A percentile compares a stretch with the other conserved stretches of the same genome.
Conservation (phyloP, 2,113 vertebrate species). For the Ardeotis arabs region DNA sequence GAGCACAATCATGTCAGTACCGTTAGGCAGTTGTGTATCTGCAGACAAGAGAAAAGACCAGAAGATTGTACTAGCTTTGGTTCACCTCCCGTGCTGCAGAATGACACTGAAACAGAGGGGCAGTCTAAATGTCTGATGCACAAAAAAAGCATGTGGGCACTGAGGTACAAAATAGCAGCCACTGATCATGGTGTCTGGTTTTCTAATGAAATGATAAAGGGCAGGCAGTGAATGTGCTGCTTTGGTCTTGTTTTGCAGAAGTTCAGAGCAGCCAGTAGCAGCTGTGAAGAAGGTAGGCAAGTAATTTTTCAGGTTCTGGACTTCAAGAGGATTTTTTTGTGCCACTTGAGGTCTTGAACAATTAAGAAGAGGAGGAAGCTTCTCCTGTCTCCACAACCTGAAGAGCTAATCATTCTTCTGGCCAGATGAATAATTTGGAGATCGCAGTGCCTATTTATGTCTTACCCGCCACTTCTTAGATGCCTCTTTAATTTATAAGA, state of each 20-base stretch:
- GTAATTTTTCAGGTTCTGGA: not conserved
- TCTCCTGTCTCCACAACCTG: not conserved
- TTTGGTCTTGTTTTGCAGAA: not conserved
- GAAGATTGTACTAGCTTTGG: conserved; percentile 45
- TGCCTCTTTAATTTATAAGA: not conserved
- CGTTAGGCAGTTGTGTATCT: conserved; percentile 58
- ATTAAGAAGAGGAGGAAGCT: not conserved
- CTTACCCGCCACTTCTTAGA: not conserved
- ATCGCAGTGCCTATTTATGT: not conserved
- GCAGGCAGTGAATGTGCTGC: not conserved
- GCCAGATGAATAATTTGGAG: not conserved
- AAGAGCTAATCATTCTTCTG: not conserved
- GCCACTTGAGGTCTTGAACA: not conserved
- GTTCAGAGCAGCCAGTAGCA: not conserved
- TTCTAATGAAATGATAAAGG: not conserved
- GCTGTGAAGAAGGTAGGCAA: not conserved
- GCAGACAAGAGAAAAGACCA: conserved; percentile 36
- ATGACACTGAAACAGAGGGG: not conserved
- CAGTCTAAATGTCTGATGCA: not conserved
- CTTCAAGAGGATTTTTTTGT: not conserved
- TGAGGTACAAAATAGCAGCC: not conserved
- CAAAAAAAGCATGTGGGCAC: not conserved
- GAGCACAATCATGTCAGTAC: conserved; percentile 17
- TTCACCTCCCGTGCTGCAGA: conserved; percentile 5
- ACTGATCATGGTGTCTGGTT: not conserved